Conservation (phyloP, 2,113 vertebrate genomes). For the Trachemys scripta region DNA sequence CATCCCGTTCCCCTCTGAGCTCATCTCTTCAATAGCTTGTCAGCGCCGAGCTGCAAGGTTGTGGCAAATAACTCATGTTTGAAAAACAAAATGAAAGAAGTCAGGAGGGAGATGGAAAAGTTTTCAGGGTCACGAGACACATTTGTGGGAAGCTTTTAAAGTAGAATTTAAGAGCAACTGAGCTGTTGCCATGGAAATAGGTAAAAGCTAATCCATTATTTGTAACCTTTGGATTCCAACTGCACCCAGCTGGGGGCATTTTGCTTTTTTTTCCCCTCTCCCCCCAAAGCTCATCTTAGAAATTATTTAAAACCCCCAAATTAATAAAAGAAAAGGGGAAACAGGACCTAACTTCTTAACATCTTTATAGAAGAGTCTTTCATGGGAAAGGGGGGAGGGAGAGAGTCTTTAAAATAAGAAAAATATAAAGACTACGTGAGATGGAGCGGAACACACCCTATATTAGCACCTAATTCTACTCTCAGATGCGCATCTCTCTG, state of each 20-base stretch:
- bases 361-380: constrained; percentile 31
- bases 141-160: constrained; percentile 77
- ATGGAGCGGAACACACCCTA: background rate
- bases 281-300: constrained; percentile 46
- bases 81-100: constrained; percentile 67
- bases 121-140: constrained; percentile 75
- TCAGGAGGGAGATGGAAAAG: constrained; percentile 68
- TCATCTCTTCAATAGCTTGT: constrained; percentile 31
- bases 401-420: background rate
- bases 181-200: constrained; percentile 78
- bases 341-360: constrained; percentile 36
- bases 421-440: background rate
- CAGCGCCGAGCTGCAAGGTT: constrained; percentile 26
- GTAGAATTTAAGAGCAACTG: constrained; percentile 76
- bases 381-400: constrained; percentile 31
- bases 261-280: constrained; percentile 37
- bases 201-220: constrained; percentile 78
- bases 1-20: background rate
- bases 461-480: background rate
- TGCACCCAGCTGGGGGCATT: constrained; percentile 67
- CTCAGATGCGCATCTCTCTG: background rate
- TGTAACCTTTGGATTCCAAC: constrained; percentile 70
- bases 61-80: constrained; percentile 70
- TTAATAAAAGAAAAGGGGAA: constrained; percentile 59
- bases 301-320: constrained; percentile 66